Evolutionary conservation across 2,797 vertebrate species (phyloP).

Genomic region (Molossus molossus): DNA sequence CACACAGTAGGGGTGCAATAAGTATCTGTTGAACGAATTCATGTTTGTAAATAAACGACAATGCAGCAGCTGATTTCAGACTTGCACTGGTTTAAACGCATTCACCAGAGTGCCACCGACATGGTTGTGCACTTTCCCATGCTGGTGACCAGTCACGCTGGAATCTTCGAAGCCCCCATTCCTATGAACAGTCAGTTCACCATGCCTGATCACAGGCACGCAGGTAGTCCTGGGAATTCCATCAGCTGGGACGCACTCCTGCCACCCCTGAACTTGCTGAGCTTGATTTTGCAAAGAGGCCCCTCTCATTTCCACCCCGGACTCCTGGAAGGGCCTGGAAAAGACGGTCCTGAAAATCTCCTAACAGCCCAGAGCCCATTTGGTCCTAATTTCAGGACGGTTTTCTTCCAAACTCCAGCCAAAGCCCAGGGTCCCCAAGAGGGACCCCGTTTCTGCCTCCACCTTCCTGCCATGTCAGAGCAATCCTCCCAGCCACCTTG

Average conservation of each 20-base stretch:
- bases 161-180: background rate
- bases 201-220: rapidly evolving
- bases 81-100: rapidly evolving
- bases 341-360: background rate
- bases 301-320: constrained; percentile 6
- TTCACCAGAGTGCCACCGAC: background rate
- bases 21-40: background rate
- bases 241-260: background rate
- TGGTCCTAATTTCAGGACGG: constrained; percentile 84
- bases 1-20: background rate
- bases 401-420: constrained; percentile 79
- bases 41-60: background rate
- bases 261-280: background rate
- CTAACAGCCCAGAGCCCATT: constrained; percentile 45
- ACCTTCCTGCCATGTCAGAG: constrained; percentile 85
- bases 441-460: constrained; percentile 79
- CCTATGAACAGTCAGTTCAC: background rate
- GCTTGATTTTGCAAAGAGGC: background rate
- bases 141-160: rapidly evolving
- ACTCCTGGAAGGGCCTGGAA: background rate
- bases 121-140: background rate
- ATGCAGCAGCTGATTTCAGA: background rate
- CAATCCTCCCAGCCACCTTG: constrained; percentile 85
- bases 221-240: background rate
- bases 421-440: constrained; percentile 80